These are phyloP conservation scores for Gonioctena quinquepunctata DNA, from an alignment of 1,140 invertebrate species.

Conservation along the genomic window DNA sequence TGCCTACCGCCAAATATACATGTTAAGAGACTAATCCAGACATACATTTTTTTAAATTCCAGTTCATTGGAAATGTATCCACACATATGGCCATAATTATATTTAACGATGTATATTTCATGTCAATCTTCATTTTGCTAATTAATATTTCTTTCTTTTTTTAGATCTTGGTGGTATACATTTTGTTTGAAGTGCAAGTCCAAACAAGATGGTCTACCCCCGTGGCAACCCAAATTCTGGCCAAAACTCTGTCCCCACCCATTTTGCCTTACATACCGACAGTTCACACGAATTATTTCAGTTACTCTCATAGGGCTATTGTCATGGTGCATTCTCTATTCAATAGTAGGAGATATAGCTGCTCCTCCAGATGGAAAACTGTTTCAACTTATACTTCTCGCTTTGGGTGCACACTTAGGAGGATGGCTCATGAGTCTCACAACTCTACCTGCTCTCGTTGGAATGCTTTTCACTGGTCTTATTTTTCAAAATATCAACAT, in stretches of 20 bases:
- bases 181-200: constrained; percentile 73
- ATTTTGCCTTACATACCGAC: constrained; percentile 79
- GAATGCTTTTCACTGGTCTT: constrained; percentile 87
- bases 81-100: too few relatives aligned
- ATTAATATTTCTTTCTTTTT: too few relatives aligned
- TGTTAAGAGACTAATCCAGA: too few relatives aligned
- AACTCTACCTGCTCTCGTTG: constrained; percentile 81
- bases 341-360: constrained; percentile 73
- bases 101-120: too few relatives aligned
- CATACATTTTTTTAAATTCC: too few relatives aligned
- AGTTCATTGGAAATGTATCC: too few relatives aligned
- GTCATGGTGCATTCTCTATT: constrained; percentile 75
- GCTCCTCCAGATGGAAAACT: constrained; percentile 75
- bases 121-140: too few relatives aligned
- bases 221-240: constrained; percentile 79
- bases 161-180: constrained; percentile 74
- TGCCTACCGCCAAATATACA: too few relatives aligned
- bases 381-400: constrained; percentile 76
- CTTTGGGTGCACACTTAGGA: constrained; percentile 77
- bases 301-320: constrained; percentile 68
- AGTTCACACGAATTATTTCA: constrained; percentile 72
- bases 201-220: constrained; percentile 65
- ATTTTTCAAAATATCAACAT: constrained; percentile 75
- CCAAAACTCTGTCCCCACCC: constrained; percentile 77
- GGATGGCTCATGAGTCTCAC: constrained; percentile 77